Percentiles rank a stretch among this genome's conserved stretches.
Evolutionary conservation across 2,113 vertebrate genomes (phyloP).

Genomic region (Clarias batrachus): DNA sequence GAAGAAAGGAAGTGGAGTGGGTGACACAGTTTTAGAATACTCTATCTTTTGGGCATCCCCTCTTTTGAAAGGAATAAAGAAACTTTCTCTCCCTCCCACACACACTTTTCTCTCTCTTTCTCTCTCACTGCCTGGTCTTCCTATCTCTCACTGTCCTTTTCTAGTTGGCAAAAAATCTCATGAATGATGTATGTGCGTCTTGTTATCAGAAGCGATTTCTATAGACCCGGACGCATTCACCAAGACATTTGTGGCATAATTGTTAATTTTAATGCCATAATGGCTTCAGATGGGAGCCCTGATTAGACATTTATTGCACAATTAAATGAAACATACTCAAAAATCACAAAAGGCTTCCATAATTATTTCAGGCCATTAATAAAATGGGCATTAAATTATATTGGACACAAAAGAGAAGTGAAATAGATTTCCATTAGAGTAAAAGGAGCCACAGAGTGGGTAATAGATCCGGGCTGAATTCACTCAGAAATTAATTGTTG

Average conservation of each 20-base stretch:
- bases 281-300: slow-evolving; percentile 99
- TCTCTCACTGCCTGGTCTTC: slow-evolving; percentile 65
- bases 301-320: slow-evolving; percentile 99
- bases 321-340: slow-evolving; percentile 99
- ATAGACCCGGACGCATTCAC: slow-evolving; percentile 97
- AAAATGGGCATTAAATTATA: slow-evolving; percentile 99
- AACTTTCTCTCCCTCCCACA: slow-evolving; percentile 72
- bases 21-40: slow-evolving; percentile 77
- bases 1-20: slow-evolving; percentile 70
- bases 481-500: slow-evolving; percentile 99
- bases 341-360: slow-evolving; percentile 99
- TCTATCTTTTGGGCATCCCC: slow-evolving; percentile 75
- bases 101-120: slow-evolving; percentile 62
- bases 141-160: slow-evolving; percentile 84
- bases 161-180: slow-evolving; percentile 85
- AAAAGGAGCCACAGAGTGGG: slow-evolving; percentile 96
- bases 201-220: slow-evolving; percentile 99
- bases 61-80: slow-evolving; percentile 76
- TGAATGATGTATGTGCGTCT: slow-evolving; percentile 99
- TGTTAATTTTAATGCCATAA: slow-evolving; percentile 99
- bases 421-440: slow-evolving; percentile 99
- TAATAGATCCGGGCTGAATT: slow-evolving; percentile 99
- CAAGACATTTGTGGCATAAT: slow-evolving; percentile 97
- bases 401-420: slow-evolving; percentile 99
- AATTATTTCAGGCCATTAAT: slow-evolving; percentile 99